Base-by-base conservation (phyloP, 2,888 invertebrate genomes). In the Agrochola circellaris region DNA sequence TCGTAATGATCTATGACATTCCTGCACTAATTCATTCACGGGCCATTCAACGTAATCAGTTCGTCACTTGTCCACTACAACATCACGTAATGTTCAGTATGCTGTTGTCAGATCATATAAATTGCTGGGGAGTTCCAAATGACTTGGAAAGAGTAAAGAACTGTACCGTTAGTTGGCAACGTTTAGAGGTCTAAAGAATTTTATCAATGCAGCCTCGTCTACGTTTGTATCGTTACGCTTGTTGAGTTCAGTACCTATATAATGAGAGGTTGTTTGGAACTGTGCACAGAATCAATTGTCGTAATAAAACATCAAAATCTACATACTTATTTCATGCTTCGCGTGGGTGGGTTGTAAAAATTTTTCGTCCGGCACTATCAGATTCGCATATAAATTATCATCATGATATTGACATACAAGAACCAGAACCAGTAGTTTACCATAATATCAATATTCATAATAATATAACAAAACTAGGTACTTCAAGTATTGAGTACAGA, bases 331-430 rank as follows among this genome's bases (percentile, higher is more conserved):
- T 81, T 81, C 81, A 81, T 67, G 81, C 76, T 73, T 42, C 77
- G 42, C 65, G 73, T 69, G 8, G 48, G 48, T 68, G 38, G 61
- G 51, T 83, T 74, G 60, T 68, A 56, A 45, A 64, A 7, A 26
- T 48, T 74, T 71, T 81, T 42, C 76, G 38, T 56, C 62, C 61
- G 71, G 23, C 62, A 54, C 58, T 64, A 23, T 7, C 34, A 54
- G 30, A 73, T 83, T 84, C 73, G 68, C 84, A 82, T 82, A 42
- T 61, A 86, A 83, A 86, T 84, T 68, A 75, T 75, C 67, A 67
- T 81, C 48, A 79, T 79, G 86, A 82, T 85, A 85, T 79, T 83
- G 81, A 75, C 83, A 68, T 85, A 74, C 77, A 78, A 84, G 82
- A 84, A 83, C 77, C 70, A 84, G 83, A 84, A 83, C 76, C 70